These are phyloP conservation scores for Exephanes ischioxanthus DNA, from an alignment of 2,888 invertebrate species.

Conservation along the genomic window DNA sequence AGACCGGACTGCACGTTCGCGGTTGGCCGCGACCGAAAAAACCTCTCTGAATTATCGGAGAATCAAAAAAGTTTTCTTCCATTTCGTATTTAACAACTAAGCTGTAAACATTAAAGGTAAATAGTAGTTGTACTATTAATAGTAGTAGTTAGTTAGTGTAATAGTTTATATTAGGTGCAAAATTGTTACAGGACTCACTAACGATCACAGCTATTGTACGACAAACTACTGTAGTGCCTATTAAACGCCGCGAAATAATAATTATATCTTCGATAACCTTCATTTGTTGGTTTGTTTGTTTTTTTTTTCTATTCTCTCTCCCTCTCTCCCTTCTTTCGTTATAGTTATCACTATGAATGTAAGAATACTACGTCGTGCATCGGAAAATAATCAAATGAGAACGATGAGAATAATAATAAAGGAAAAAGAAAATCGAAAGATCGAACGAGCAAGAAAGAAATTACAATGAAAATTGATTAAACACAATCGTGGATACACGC, in stretches of 20 bases:
- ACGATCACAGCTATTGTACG: slow-evolving; percentile 84
- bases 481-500: slow-evolving; percentile 15
- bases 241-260: slow-evolving; percentile 49
- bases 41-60: background rate
- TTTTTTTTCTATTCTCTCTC: slow-evolving; percentile 12
- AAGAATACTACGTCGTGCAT: slow-evolving; percentile 51
- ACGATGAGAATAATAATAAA: background rate
- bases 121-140: slow-evolving; percentile 30
- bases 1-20: slow-evolving; percentile 13
- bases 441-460: background rate
- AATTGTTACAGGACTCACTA: slow-evolving; percentile 71
- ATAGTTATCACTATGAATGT: slow-evolving; percentile 33
- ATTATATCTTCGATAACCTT: slow-evolving; percentile 26
- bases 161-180: slow-evolving; percentile 58
- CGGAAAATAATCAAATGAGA: slow-evolving; percentile 2
- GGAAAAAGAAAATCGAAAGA: background rate
- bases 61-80: background rate
- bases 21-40: background rate
- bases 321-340: slow-evolving; percentile 40
- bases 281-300: slow-evolving; percentile 12
- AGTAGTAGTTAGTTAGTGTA: slow-evolving; percentile 31
- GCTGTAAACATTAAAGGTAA: slow-evolving; percentile 40
- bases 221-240: slow-evolving; percentile 59
- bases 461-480: slow-evolving; percentile 6
- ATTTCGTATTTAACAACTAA: slow-evolving; percentile 35